These are phyloP conservation scores for Ametastegia equiseti DNA, from an alignment of 2,888 invertebrate genomes.

Conservation along the genomic window DNA sequence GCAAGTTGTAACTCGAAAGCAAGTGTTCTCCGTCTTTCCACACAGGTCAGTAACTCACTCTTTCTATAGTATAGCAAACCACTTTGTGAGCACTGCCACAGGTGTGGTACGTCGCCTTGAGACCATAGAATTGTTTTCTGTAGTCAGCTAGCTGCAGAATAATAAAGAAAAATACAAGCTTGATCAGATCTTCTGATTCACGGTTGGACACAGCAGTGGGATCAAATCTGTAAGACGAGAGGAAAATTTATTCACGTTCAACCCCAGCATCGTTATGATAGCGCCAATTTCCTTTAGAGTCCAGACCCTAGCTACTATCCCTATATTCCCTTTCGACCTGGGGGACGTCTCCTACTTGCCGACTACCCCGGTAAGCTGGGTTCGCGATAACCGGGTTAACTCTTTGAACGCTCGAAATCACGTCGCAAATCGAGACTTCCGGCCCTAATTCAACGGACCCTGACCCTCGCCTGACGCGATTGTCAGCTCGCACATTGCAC, in stretches of 20 bases:
- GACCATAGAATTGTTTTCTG: slow-evolving; percentile 6
- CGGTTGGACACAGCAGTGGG: slow-evolving; percentile 1
- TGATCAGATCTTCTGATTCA: background rate
- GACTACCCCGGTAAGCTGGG: slow-evolving; percentile 4
- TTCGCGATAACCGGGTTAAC: slow-evolving; percentile 27
- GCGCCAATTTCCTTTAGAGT: slow-evolving; percentile 34
- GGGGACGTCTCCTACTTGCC: background rate
- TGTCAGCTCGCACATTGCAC: slow-evolving; percentile 11
- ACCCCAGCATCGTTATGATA: slow-evolving; percentile 15
- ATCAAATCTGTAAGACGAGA: slow-evolving; percentile 17
- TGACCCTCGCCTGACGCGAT: background rate
- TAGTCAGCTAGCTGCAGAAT: background rate
- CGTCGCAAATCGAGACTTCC: slow-evolving; percentile 40
- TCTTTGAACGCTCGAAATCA: slow-evolving; percentile 41
- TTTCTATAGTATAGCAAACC: slow-evolving; percentile 18
- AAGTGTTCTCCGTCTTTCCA: background rate
- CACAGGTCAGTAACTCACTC: background rate
- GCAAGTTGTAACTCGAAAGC: slow-evolving; percentile 32
- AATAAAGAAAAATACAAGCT: background rate
- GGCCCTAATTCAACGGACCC: slow-evolving; percentile 32
- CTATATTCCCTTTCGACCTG: slow-evolving; percentile 12
- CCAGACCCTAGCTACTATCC: slow-evolving; percentile 1
- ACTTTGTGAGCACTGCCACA: slow-evolving; percentile 22
- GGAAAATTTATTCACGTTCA: slow-evolving; percentile 18
- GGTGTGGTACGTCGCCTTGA: background rate